Base-by-base conservation (phyloP, 2,888 invertebrate genomes). In the Netelia inedita region DNA sequence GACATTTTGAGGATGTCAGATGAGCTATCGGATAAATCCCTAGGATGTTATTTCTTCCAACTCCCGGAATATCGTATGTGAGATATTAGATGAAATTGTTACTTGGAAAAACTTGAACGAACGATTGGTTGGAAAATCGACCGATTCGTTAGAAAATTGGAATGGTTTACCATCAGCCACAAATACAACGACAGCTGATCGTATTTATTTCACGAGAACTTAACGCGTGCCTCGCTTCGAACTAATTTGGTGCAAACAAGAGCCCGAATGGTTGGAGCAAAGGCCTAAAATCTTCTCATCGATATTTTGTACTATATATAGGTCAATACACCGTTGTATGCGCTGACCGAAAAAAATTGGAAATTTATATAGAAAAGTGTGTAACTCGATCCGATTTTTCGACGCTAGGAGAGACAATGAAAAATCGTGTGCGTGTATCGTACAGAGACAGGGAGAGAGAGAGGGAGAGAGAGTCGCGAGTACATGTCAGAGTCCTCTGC, bases 351-450 rank as follows among this genome's bases (percentile, higher is more conserved):
- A 14, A 8, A 79, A 79, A 65, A 61, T 65, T 1, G 43, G 43
- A 71, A 61, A 69, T 63, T 79, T 53, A 9, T 63, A 73, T 21
- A 21, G 53, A 72, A 50, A 81, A 79, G 14, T 9, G 78, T 41
- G 76, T 79, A 85, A 82, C 21, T 85, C 69, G 66, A 85, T 82
- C 63, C 69, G 23, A 10, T 46, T 65, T 83, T 53, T 71, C 53
- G 16, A 9, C 11, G 16, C 35, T 11, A 1, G 19, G 46, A 65
- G 69, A 78, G 85, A 85, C 78, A 82, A 82, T 80, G 21, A 78
- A 6, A 43, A 41, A 63, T 10, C 23, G 23, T 46, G 59, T 63
- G 43, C 19, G 53, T 46, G 50, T 23, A 16, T 14, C 10, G 10
- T 46, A 46, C 14, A 14, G 46, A 14, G 10, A 46, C 35, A 16